Evolutionary conservation across 2,797 vertebrate genomes (phyloP).

Genomic region (Hyperoplus lanceolatus): DNA sequence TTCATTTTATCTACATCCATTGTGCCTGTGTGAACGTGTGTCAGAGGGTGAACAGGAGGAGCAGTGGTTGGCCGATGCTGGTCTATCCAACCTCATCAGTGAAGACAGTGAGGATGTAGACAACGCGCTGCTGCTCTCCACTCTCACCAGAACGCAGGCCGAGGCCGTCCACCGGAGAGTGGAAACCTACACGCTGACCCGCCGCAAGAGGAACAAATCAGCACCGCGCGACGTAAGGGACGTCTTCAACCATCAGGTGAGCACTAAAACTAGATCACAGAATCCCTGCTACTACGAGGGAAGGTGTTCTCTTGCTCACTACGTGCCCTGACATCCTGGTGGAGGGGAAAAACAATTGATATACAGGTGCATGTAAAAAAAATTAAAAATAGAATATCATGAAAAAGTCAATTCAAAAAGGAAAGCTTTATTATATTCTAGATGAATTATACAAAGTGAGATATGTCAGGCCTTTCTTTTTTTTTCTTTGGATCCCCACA

Average conservation of each 20-base stretch:
- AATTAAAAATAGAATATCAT: too few relatives aligned
- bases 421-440: too few relatives aligned
- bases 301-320: not conserved
- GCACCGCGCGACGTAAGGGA: conserved; percentile 89
- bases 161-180: conserved; percentile 89
- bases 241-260: conserved; percentile 85
- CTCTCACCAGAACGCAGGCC: conserved; percentile 90
- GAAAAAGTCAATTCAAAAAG: too few relatives aligned
- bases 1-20: not conserved
- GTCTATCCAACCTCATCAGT: conserved; percentile 88
- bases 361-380: too few relatives aligned
- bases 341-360: not conserved
- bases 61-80: conserved; percentile 91
- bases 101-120: conserved; percentile 85
- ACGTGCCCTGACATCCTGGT: not conserved
- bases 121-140: conserved; percentile 89
- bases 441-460: too few relatives aligned
- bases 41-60: conserved; percentile 90
- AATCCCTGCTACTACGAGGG: not conserved
- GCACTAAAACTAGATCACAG: not conserved
- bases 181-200: conserved; percentile 88
- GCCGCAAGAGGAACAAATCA: conserved; percentile 88
- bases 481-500: not conserved
- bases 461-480: too few relatives aligned
- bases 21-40: not conserved